Base-by-base conservation (phyloP, 2,888 invertebrate genomes). In the Cataglyphis rosenhaueri region DNA sequence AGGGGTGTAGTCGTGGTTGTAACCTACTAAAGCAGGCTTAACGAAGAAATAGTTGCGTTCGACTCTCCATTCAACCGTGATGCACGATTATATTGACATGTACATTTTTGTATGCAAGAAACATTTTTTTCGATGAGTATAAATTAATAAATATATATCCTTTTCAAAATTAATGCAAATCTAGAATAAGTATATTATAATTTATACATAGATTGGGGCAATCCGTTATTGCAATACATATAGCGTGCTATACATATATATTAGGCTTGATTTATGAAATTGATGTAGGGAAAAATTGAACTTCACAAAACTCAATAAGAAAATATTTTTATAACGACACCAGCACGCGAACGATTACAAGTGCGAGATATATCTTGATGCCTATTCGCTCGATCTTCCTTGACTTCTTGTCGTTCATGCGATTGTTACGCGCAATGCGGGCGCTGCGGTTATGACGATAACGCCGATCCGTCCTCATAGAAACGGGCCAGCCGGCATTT, bases 401-500 rank as follows among this genome's bases (percentile, higher is more conserved):
- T 21, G 21, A 44, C 32, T 59, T 70, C 25, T 32, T 18, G 70
- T 12, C 32, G 21, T 44, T 81, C 35, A 25, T 55, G 61, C 64
- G 52, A 73, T 62, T 59, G 64, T 81, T 78, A 81, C 35, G 32
- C 78, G 75, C 48, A 59, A 61, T 75, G 71, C 85, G 68, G 74
- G 81, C 15, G 38, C 35, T 15, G 29, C 44, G 38, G 68, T 32
- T 52, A 68, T 61, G 70, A 73, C 68, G 82, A 84, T 81, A 85
- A 83, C 68, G 29, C 62, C 73, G 86, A 90, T 90, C 91, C 90
- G 86, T 88, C 87, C 90, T 91, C 86, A 89, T 89, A 90, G 91
- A 92, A 93, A 91, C 91, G 90, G 87, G 87, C 91, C 91, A 92
- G 90, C 88, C 91, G 90, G 91, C 93, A 92, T 93, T 94, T 93